Evolutionary conservation across 2,888 invertebrate species (phyloP).

Genomic region (Smittia sp.): DNA sequence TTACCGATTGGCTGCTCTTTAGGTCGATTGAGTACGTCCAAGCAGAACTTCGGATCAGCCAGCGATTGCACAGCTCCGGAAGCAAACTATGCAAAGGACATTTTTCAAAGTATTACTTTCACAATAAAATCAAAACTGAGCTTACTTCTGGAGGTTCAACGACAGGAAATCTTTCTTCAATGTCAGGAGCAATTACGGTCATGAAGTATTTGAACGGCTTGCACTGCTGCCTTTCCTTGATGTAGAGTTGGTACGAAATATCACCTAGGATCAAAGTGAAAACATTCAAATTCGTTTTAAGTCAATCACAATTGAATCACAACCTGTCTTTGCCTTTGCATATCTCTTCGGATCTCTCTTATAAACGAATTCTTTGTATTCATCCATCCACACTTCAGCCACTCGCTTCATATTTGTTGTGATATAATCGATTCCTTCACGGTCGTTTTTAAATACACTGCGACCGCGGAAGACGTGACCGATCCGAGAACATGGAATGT

Average conservation of each 20-base stretch:
- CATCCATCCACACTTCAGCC: constrained; percentile 99
- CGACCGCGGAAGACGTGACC: constrained; percentile 65
- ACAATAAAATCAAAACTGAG: no score
- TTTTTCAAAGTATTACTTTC: no score
- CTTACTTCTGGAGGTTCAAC: constrained; percentile 63
- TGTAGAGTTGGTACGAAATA: constrained; percentile 68
- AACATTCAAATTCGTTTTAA: no score
- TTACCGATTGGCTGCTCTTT: constrained; percentile 40
- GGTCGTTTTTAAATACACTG: background rate
- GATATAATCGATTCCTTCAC: constrained; percentile 1
- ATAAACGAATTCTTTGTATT: constrained; percentile 86
- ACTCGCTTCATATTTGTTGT: constrained; percentile 79
- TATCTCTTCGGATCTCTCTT: constrained; percentile 70
- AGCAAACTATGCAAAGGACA: no score
- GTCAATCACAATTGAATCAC: no score
- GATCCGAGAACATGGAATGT: constrained; percentile 71
- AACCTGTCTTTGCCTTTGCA: constrained; percentile 53
- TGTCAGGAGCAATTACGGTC: constrained; percentile 86
- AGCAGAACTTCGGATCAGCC: constrained; percentile 63
- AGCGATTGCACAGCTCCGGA: constrained; percentile 56
- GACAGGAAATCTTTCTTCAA: constrained; percentile 60
- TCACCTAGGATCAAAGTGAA: constrained; percentile 61
- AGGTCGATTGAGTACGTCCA: constrained; percentile 63
- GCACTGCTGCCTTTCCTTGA: constrained; percentile 75
- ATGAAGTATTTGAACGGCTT: constrained; percentile 95